Evolutionary conservation across 1,140 invertebrate species (phyloP), one percentile per base, ranked within the genome.

Genomic region (Alviniconcha marisindica): DNA sequence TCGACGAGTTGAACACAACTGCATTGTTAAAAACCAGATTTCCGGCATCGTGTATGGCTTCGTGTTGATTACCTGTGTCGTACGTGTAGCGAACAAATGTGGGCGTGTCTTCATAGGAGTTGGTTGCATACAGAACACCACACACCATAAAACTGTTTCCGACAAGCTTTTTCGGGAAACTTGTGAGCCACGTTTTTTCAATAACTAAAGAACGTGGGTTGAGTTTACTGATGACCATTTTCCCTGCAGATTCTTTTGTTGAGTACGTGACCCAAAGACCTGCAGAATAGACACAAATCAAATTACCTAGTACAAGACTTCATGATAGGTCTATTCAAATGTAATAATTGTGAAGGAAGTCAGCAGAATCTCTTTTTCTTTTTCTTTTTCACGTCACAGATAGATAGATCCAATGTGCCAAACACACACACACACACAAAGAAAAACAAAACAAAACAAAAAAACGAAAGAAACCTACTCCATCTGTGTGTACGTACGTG

Each of bases 61-160:
- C 89, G 24, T 86, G 85, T 14, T 77, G 87, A 14, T 77, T 90
- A 21, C 88, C 86, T 21, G 91, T 92, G 82, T 91, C 87, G 82
- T 87, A 92, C 0, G 84, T 80, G 56, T 91, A 92, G 33, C 87
- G 87, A 36, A 92, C 87, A 79, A 83, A 91, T 14, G 89, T 90
- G 1, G 90, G 90, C 28, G 85, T 84, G 48, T 90, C 87, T 33
- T 86, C 81, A 77, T 85, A 88, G 1, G 91, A 89, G 66, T 90
- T 85, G 14, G 87, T 87, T 38, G 87, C 89, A 66, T 92, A 92
- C n/a, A 92, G 71, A 3, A 89, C 78, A 2, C 90, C 91, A 84
- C 91, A 92, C 21, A 91, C 88, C 85, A 92, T 89, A 82, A 92
- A 92, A 0, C 88, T 84, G 77, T 92, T 91, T 14, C 90, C 88